Percentiles rank a stretch among this genome's conserved stretches.
phyloP scores from a whole-genome alignment of 2,113 vertebrate species.

The Phalacrocorax carbo region DNA sequence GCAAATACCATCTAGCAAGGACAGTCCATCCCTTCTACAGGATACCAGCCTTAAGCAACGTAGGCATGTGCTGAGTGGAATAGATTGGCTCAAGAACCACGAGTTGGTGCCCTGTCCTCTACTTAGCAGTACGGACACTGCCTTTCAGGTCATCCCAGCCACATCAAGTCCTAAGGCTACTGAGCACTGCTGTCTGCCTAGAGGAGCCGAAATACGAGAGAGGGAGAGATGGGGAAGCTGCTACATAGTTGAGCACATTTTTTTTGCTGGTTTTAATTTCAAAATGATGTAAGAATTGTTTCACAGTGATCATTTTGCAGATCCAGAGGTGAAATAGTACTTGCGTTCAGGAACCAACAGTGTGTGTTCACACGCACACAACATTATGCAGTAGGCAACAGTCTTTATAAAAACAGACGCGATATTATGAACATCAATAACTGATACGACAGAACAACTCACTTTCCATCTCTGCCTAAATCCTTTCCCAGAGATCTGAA shows the following conservation, averaged over 20 bases:
- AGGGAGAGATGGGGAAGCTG: neutral
- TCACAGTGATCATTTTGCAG: neutral
- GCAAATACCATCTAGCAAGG: neutral
- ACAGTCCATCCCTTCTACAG: neutral
- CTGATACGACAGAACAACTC: neutral
- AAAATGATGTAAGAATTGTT: neutral
- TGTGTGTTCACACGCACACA: neutral
- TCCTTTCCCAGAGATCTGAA: neutral
- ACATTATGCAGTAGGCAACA: neutral
- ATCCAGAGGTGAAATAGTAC: neutral
- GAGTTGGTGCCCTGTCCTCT: neutral
- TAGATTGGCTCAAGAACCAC: neutral
- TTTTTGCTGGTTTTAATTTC: neutral
- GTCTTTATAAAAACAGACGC: neutral
- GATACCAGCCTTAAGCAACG: neutral
- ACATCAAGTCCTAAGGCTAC: neutral
- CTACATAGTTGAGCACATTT: neutral
- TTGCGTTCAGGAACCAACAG: neutral
- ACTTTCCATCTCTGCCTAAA: neutral
- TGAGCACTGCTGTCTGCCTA: neutral
- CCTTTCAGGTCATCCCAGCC: neutral
- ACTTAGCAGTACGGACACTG: rapidly evolving
- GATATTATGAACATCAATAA: neutral
- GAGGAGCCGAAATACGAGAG: rapidly evolving
- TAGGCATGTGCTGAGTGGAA: neutral